These are phyloP conservation scores for Marronus borbonicus DNA, from an alignment of 2,888 invertebrate species.

Conservation along the genomic window DNA sequence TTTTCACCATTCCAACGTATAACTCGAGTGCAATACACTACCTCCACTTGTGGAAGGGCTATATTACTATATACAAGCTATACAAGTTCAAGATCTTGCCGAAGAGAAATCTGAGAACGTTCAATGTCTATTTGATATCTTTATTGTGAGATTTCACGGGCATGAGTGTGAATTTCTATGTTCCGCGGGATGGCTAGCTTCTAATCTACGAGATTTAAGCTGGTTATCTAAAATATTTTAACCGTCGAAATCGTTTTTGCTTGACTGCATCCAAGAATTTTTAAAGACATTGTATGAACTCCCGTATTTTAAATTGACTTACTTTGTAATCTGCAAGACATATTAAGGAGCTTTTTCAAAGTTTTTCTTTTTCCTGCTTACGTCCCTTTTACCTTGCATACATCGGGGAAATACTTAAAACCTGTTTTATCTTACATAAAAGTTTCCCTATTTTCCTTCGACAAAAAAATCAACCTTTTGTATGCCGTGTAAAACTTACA, in stretches of 20 bases:
- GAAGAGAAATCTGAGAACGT: constrained; percentile 59
- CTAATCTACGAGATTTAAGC: too few species aligned
- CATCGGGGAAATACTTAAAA: constrained; percentile 45
- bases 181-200: background rate
- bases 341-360: constrained; percentile 53
- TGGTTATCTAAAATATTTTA: too few species aligned
- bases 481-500: background rate
- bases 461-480: constrained; percentile 4
- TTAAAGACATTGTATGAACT: constrained; percentile 54
- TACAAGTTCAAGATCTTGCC: constrained; percentile 56
- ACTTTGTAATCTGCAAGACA: constrained; percentile 56
- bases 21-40: background rate
- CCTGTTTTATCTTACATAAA: constrained; percentile 46
- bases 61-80: constrained; percentile 50
- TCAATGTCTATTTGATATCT: constrained; percentile 61
- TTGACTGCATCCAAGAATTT: constrained; percentile 16
- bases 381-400: constrained; percentile 6
- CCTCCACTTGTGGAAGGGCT: constrained; percentile 24
- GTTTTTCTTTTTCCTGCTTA: too few species aligned
- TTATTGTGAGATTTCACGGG: constrained; percentile 53
- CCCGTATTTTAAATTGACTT: constrained; percentile 56
- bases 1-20: constrained; percentile 56
- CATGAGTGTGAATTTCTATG: constrained; percentile 11
- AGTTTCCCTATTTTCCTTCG: constrained; percentile 36
- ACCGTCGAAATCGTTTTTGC: background rate